These are phyloP conservation scores for Anastrepha obliqua DNA, from an alignment of 1,140 invertebrate species.

Conservation along the genomic window DNA sequence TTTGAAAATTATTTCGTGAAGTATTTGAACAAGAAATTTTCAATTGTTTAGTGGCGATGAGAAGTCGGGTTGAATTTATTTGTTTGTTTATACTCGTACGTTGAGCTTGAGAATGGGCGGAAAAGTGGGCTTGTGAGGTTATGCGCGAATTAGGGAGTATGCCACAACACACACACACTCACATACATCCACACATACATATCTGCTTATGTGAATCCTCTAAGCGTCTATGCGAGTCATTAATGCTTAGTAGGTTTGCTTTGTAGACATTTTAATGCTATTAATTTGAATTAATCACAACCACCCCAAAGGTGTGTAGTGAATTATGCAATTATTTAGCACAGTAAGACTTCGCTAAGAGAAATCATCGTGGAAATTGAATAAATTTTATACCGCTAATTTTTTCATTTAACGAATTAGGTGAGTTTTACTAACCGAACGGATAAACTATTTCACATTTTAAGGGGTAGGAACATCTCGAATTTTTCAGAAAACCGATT, in stretches of 20 bases:
- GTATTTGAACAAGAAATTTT: constrained; percentile 48
- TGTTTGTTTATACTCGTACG: neutral
- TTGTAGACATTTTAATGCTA: constrained; percentile 12
- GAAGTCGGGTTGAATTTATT: constrained; percentile 32
- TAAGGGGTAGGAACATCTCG: no score
- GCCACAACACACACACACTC: no score
- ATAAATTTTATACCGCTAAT: no score
- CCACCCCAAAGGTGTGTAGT: neutral
- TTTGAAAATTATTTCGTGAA: constrained; percentile 45
- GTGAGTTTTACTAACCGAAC: no score
- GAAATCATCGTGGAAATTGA: no score
- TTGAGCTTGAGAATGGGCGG: constrained; percentile 14
- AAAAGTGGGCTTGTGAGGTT: constrained; percentile 29
- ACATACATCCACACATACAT: no score
- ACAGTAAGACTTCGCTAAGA: neutral
- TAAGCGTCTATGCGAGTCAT: neutral
- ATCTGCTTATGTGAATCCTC: neutral
- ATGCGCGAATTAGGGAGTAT: neutral
- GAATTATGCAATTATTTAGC: neutral
- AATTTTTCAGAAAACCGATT: no score
- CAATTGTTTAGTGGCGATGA: constrained; percentile 30
- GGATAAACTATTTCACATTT: no score
- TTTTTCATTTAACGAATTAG: no score
- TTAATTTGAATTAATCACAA: constrained; percentile 43
- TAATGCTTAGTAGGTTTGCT: neutral